These are phyloP conservation scores for Petrolisthes cinctipes DNA, from an alignment of 2,888 invertebrate species.

Conservation along the genomic window DNA sequence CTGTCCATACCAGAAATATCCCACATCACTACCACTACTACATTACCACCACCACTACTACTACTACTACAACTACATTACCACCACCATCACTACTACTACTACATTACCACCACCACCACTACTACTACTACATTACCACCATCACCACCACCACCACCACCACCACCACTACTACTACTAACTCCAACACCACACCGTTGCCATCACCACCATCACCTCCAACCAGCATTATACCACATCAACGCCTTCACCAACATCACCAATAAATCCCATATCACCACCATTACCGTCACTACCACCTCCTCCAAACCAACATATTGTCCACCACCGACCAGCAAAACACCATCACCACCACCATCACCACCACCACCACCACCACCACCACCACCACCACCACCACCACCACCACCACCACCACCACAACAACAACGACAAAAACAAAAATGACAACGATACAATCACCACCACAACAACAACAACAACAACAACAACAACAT, in stretches of 20 bases:
- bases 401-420: constrained; percentile 24
- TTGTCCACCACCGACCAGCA: no score
- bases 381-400: constrained; percentile 14
- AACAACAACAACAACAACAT: constrained; percentile 5
- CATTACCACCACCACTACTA: no score
- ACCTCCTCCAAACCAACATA: no score
- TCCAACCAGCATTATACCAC: no score
- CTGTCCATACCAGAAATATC: neutral
- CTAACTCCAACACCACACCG: no score
- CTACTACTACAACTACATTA: neutral
- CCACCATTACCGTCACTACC: no score
- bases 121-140: neutral
- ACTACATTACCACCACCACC: neutral
- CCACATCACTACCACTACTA: no score
- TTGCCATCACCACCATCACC: neutral
- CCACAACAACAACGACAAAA: neutral
- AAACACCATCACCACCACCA: no score
- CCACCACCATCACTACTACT: neutral
- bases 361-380: constrained; percentile 24
- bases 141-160: neutral
- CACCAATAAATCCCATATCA: no score
- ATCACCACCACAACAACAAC: neutral
- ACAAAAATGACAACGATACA: neutral
- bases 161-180: no score
- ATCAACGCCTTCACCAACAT: no score